Conservation (phyloP, 2,888 invertebrate genomes). For the Hypolimnas misippus region DNA sequence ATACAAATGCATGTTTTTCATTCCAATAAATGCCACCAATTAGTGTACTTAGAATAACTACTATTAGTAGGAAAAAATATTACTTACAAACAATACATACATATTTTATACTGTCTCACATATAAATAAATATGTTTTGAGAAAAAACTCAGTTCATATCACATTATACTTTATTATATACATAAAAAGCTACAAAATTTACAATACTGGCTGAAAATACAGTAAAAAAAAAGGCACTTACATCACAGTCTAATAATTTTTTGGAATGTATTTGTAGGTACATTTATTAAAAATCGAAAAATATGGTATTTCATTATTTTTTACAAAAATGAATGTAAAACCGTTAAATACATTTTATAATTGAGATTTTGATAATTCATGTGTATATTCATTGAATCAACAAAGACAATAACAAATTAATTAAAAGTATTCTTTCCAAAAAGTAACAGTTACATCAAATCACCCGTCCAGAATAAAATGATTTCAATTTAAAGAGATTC, state of each 20-base stretch:
- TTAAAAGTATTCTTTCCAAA: no score
- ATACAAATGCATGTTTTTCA: slow-evolving; percentile 11
- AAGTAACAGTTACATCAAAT: no score
- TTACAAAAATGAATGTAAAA: background rate
- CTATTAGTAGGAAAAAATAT: no score
- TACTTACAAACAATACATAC: no score
- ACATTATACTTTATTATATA: slow-evolving; percentile 42
- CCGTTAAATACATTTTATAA: background rate
- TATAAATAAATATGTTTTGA: no score
- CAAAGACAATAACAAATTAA: no score
- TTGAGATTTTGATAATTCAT: no score
- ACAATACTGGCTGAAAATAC: slow-evolving; percentile 63
- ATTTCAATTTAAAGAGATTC: background rate
- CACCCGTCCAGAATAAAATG: no score
- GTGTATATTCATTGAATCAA: no score
- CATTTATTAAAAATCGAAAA: slow-evolving; percentile 6
- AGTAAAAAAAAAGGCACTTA: slow-evolving; percentile 62
- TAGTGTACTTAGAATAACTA: no score
- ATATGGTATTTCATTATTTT: background rate
- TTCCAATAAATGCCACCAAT: no score
- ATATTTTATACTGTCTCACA: no score
- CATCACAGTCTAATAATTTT: slow-evolving; percentile 59
- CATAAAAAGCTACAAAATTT: slow-evolving; percentile 48
- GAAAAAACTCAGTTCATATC: background rate
- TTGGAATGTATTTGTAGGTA: slow-evolving; percentile 35